Percentiles rank a stretch among this genome's conserved stretches.
phyloP scores from a whole-genome alignment of 2,113 vertebrate genomes.

The Paraplagusia blochii region DNA sequence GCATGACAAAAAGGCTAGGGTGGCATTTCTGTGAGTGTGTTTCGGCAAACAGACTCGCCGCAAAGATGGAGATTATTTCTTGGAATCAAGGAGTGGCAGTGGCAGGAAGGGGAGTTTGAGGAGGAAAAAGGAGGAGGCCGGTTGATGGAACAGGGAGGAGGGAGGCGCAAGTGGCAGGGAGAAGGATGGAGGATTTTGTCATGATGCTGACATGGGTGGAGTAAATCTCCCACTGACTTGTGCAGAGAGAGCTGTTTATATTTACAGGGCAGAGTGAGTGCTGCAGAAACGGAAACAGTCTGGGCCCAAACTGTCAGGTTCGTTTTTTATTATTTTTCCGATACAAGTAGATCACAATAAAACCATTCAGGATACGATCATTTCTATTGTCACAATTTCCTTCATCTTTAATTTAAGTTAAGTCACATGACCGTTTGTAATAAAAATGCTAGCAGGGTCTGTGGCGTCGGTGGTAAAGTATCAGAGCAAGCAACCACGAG shows the following conservation, averaged over 20 bases:
- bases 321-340: no score
- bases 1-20: conserved; percentile 38
- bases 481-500: conserved; percentile 63
- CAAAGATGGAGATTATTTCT: conserved; percentile 56
- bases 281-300: conserved; percentile 10
- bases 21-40: conserved; percentile 40
- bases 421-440: conserved; percentile 19
- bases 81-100: conserved; percentile 55
- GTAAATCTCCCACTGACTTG: conserved; percentile 56
- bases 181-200: conserved; percentile 63
- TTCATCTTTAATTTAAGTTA: no score
- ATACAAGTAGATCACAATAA: no score
- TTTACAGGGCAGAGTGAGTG: conserved; percentile 26
- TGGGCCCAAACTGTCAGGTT: conserved; percentile 4
- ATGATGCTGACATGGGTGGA: conserved; percentile 61
- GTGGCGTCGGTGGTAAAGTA: conserved; percentile 44
- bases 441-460: conserved; percentile 36
- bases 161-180: conserved; percentile 31
- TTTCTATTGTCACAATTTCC: no score
- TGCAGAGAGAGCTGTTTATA: conserved; percentile 44
- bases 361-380: no score
- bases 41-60: conserved; percentile 43
- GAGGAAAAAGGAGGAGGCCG: not conserved
- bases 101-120: conserved; percentile 42
- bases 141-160: conserved; percentile 6